Evolutionary conservation across 2,113 vertebrate genomes (phyloP).

Genomic region (Gymnocephalus cernua): DNA sequence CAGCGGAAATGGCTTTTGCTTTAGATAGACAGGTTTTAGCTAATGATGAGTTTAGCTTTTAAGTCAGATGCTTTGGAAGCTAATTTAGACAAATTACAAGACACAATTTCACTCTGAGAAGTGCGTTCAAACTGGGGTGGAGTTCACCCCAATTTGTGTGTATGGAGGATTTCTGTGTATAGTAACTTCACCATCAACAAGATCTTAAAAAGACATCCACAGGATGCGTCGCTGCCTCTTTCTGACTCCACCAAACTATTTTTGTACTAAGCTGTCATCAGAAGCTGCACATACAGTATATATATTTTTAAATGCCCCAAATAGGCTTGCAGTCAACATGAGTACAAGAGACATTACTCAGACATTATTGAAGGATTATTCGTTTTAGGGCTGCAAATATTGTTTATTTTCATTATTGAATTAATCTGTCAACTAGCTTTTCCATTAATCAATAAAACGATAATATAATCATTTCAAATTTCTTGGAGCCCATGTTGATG

Average conservation of each 20-base stretch:
- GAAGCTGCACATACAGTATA: not conserved
- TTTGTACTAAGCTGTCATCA: not conserved
- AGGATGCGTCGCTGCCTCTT: not conserved
- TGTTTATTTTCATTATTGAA: not conserved
- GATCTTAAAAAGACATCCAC: not conserved
- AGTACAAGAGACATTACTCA: not conserved
- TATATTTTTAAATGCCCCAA: not conserved
- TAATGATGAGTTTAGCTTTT: not conserved
- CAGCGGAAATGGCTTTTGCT: not conserved
- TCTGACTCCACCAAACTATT: not conserved
- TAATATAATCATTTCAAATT: too few relatives aligned
- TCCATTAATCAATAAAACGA: not conserved
- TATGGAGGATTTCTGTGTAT: not conserved
- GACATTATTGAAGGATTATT: not conserved
- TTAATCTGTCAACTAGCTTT: not conserved
- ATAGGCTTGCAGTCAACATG: not conserved
- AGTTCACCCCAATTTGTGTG: too few relatives aligned
- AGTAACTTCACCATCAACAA: not conserved
- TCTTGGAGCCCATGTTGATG: too few relatives aligned
- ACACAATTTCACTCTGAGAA: not conserved
- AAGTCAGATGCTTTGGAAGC: not conserved
- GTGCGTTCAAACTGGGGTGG: not conserved
- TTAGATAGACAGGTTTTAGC: not conserved
- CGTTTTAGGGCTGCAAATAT: not conserved
- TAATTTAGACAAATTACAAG: not conserved